phyloP scores from a whole-genome alignment of 1,140 invertebrate species.

The Campoletis sonorensis region DNA sequence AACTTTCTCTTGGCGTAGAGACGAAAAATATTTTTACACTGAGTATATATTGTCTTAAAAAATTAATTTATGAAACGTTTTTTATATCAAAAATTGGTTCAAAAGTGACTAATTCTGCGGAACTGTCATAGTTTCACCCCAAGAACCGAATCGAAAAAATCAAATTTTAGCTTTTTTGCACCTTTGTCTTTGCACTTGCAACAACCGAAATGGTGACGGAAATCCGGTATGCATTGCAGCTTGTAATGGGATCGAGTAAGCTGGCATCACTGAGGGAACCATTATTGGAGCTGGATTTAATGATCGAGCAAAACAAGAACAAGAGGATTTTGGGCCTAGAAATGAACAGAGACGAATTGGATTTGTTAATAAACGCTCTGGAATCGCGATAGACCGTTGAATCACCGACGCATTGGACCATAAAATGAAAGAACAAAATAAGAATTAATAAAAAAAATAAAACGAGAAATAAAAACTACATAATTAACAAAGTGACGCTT shows the following conservation, averaged over 20 bases:
- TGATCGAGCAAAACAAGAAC: conserved; percentile 58
- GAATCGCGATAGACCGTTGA: conserved; percentile 53
- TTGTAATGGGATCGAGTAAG: conserved; percentile 72
- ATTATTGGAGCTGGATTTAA: conserved; percentile 68
- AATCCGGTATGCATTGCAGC: conserved; percentile 52
- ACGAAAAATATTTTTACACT: too few relatives aligned
- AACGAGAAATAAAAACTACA: not conserved
- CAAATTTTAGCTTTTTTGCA: too few relatives aligned
- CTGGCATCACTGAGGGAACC: conserved; percentile 67
- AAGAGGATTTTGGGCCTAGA: conserved; percentile 63
- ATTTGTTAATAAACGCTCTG: conserved; percentile 65
- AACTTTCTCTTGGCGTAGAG: too few relatives aligned
- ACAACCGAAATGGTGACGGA: not conserved
- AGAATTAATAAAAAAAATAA: not conserved
- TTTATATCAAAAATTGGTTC: too few relatives aligned
- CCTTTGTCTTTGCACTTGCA: not conserved
- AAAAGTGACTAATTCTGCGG: too few relatives aligned
- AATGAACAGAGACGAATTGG: conserved; percentile 68
- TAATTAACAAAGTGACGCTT: conserved; percentile 1
- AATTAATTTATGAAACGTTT: too few relatives aligned
- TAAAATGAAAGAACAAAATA: not conserved
- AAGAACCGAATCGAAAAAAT: too few relatives aligned
- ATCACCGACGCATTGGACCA: not conserved
- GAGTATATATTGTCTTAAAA: too few relatives aligned
- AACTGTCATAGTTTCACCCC: too few relatives aligned